Evolutionary conservation across 2,797 vertebrate species (phyloP).

Genomic region (Distichodus sexfasciatus): DNA sequence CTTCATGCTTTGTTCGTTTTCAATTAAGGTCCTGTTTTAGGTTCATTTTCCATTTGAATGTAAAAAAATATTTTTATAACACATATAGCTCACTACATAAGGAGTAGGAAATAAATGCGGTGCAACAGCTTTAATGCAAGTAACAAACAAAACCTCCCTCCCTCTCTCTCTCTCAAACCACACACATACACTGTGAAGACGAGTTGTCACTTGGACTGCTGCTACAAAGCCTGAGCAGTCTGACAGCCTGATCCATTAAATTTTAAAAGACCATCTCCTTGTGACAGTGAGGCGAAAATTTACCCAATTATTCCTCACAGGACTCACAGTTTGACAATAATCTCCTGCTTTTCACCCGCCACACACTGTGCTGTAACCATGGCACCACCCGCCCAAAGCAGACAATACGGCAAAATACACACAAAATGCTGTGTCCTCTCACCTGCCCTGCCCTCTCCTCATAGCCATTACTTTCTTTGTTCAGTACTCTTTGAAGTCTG

Average conservation of each 20-base stretch:
- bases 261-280: slow-evolving; percentile 16
- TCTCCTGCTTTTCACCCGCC: slow-evolving; percentile 2
- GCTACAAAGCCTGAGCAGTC: not conserved
- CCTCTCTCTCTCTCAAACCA: too few species aligned
- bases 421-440: slow-evolving; percentile 1
- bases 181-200: too few species aligned
- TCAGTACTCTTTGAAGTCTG: slow-evolving; percentile 20
- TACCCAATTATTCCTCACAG: slow-evolving; percentile 25
- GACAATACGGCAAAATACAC: not conserved
- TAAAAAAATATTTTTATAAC: too few species aligned
- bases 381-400: slow-evolving; percentile 6
- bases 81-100: too few species aligned
- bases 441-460: not conserved
- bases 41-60: too few species aligned
- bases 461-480: not conserved
- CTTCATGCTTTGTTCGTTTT: too few species aligned
- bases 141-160: too few species aligned
- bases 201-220: slow-evolving; percentile 1
- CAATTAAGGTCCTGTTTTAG: too few species aligned
- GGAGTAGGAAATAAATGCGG: too few species aligned
- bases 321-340: slow-evolving; percentile 24
- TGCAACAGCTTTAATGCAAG: too few species aligned
- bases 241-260: slow-evolving; percentile 11
- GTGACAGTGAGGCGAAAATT: slow-evolving; percentile 25
- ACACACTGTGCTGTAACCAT: slow-evolving; percentile 25